Conservation (phyloP, 2,888 invertebrate species). For the Eupithecia inturbata region DNA sequence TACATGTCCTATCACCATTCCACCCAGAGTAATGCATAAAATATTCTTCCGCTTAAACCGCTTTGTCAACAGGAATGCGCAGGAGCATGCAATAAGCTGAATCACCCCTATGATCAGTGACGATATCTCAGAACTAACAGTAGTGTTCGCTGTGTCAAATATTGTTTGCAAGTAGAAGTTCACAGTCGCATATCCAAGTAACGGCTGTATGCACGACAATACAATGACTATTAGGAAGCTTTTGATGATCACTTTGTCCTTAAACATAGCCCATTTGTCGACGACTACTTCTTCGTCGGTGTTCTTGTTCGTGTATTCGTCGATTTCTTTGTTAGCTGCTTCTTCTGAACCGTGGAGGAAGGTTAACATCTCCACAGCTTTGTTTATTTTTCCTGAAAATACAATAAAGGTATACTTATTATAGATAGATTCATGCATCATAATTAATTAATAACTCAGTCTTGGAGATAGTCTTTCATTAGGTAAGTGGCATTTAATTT, state of each 20-base stretch:
- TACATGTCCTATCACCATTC: conserved; percentile 50
- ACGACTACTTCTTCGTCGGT: conserved; percentile 6
- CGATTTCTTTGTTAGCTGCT: conserved; percentile 46
- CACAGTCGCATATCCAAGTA: conserved; percentile 54
- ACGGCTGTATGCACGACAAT: conserved; percentile 42
- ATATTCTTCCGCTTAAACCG: conserved; percentile 55
- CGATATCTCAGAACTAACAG: conserved; percentile 52
- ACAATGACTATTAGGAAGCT: conserved; percentile 46
- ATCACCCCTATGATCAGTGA: conserved; percentile 57
- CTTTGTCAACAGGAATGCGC: conserved; percentile 49
- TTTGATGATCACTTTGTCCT: conserved; percentile 50
- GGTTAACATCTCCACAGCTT: conserved; percentile 45
- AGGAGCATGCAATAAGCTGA: conserved; percentile 52
- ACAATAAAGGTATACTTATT: not conserved
- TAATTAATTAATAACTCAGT: not conserved
- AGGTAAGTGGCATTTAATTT: not conserved
- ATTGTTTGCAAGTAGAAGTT: conserved; percentile 58
- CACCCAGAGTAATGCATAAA: conserved; percentile 46
- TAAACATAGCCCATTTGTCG: conserved; percentile 38
- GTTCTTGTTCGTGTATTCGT: conserved; percentile 40
- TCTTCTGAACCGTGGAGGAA: conserved; percentile 46
- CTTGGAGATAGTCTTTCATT: not conserved
- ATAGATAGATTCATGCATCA: not conserved
- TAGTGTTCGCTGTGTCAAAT: conserved; percentile 55
- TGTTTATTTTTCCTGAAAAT: conserved; percentile 26